Conservation (phyloP, 2,797 vertebrate species). For the Borostomias antarcticus region DNA sequence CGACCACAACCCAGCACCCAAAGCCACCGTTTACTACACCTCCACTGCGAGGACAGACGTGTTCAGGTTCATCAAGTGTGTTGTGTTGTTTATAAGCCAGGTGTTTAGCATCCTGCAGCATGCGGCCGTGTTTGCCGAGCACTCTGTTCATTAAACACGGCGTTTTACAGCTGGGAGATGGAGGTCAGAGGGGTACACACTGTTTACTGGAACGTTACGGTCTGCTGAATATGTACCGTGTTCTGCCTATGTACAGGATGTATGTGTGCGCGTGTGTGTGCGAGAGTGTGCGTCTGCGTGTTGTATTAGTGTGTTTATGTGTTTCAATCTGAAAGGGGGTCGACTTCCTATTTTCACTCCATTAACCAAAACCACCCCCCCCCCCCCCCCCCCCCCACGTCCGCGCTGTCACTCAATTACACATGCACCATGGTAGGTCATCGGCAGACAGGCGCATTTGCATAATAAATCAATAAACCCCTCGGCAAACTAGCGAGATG, state of each 20-base stretch:
- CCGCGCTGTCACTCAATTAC: conserved; percentile 14
- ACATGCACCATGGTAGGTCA: conserved; percentile 6
- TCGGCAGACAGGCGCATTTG: neutral
- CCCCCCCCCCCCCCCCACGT: neutral
- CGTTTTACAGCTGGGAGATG: conserved; percentile 6
- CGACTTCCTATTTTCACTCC: conserved; percentile 2
- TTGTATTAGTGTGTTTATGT: neutral
- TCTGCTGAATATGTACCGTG: conserved; percentile 53
- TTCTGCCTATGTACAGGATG: no score
- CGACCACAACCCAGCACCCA: no score
- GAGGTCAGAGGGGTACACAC: conserved; percentile 25
- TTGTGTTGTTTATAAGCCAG: neutral
- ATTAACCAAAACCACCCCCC: conserved; percentile 20
- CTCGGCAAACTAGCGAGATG: conserved; percentile 2
- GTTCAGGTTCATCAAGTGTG: conserved; percentile 19
- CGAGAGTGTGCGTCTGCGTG: neutral
- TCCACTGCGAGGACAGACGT: no score
- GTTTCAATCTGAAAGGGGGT: neutral
- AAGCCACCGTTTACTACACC: no score
- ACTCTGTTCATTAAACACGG: conserved; percentile 10
- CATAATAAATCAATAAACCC: conserved; percentile 23
- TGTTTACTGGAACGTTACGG: conserved; percentile 40
- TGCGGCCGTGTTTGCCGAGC: conserved; percentile 26
- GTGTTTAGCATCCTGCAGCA: conserved; percentile 10
- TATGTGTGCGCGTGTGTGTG: no score